Evolutionary conservation across 2,797 vertebrate genomes (phyloP), one percentile per base, ranked within the genome.

Genomic region (Chromobotia macracanthus): DNA sequence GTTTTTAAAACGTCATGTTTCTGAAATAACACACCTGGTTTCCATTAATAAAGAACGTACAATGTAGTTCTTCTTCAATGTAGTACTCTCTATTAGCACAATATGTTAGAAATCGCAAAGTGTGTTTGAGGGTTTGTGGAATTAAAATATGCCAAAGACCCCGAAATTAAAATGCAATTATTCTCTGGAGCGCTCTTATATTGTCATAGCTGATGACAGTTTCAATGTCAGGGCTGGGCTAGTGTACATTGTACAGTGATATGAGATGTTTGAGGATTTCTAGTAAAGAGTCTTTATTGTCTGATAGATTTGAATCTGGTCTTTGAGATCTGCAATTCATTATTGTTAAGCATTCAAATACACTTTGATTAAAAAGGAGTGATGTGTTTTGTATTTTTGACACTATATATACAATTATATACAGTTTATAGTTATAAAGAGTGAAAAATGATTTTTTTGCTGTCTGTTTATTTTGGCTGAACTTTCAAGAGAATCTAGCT

Each of bases 121-220:
- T 90, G 48, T 84, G 74, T 67, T 67, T 70, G 77, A 89, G 80
- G 23, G 83, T 84, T 87, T 88, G 83, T 86, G 80, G 82, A 87
- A 82, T 86, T 87, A 85, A 38, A 64, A 64, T n/a, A 18, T 81
- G 73, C 82, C 72, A 87, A 87, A 71, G 80, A 83, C 85, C 82
- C 87, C 89, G 35, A 91, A 90, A 91, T 91, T 89, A 89, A 84
- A 79, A 86, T 87, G 87, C 81, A 75, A 90, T 86, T 82, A 89
- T 86, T 23, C 67, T 44, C 73, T 84, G 86, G 84, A 82, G 77
- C 81, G 86, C 88, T 88, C 87, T 68, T 38, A 87, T 90, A 90
- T 89, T 89, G 89, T 84, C 71, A 51, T 83, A 86, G 75, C 86
- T 89, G n/a, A 87, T 87, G 64, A 79, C 79, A 80, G 71, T 71